A percentile compares a stretch with the other conserved stretches of the same genome.
Conservation (phyloP, 2,113 vertebrate genomes). For the Ameiurus melas region DNA sequence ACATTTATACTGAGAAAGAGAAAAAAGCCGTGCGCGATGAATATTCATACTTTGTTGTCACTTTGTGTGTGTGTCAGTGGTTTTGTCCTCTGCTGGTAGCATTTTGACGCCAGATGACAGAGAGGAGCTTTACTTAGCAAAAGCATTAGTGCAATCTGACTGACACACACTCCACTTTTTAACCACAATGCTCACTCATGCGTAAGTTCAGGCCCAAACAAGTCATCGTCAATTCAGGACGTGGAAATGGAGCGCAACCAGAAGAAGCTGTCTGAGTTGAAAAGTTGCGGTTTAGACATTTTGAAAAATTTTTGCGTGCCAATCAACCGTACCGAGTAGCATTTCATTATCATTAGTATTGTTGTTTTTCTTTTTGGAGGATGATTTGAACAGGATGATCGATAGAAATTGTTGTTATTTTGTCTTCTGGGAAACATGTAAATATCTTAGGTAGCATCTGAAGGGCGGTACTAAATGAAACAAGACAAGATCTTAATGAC, state of each 20-base stretch:
- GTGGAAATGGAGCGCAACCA: not conserved
- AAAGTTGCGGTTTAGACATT: not conserved
- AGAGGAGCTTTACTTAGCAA: conserved; percentile 63
- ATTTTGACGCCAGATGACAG: conserved; percentile 70
- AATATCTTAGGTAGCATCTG: too few species aligned
- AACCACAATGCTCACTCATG: not conserved
- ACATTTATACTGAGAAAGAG: conserved; percentile 2
- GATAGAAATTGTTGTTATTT: too few species aligned
- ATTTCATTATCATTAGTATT: too few species aligned
- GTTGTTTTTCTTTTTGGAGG: too few species aligned
- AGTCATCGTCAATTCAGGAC: not conserved
- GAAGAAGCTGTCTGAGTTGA: not conserved
- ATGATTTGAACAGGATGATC: too few species aligned
- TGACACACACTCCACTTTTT: conserved; percentile 54
- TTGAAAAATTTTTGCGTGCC: not conserved
- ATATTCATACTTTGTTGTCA: conserved; percentile 49
- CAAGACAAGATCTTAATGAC: too few species aligned
- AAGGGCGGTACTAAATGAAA: too few species aligned
- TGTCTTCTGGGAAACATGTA: too few species aligned
- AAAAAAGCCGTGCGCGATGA: conserved; percentile 49
- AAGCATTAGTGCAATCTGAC: conserved; percentile 52
- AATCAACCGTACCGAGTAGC: not conserved
- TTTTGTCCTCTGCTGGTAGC: conserved; percentile 31
- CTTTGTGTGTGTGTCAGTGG: not conserved
- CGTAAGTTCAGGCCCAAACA: not conserved